Evolutionary conservation across 2,797 vertebrate genomes (phyloP), one percentile per base, ranked within the genome.

Genomic region (Lophotriccus pileatus): DNA sequence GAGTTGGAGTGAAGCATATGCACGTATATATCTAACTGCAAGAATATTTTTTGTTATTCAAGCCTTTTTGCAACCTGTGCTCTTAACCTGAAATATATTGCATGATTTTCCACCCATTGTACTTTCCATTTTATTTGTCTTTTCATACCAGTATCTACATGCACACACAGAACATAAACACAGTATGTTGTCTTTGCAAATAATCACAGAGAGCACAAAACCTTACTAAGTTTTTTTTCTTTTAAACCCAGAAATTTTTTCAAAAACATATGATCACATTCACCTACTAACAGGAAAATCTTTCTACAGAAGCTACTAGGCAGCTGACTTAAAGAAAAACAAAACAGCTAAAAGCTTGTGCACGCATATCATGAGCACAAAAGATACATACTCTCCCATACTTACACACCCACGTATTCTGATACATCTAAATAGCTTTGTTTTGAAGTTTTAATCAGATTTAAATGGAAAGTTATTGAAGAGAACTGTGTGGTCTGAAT

Each of bases 371-470:
- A 90, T 83, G 75, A 89, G 46, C n/a, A 76, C 24, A 89, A 90
- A 86, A 83, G 72, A 44, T 75, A 72, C 22, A 27, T 89, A 77
- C 11, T 78, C 53, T 80, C 39, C 56, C 46, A 83, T 91, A 67
- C 85, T 91, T 87, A 88, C 78, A 94, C 44, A 91, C 41, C 49
- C 84, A 85, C 10, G 0, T 66, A 91, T 68, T 14, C 79, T 53
- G 81, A 76, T 83, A 94, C 78, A 94, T 95, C 66, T 93, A 95
- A 73, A 63, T 77, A 95, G 88, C 91, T 97, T 95, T 95, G 95
- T 96, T 97, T 97, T 95, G 91, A 97, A 97, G 96, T 96, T 98
- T 95, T 96, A 96, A 97, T 97, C 92, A 94, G 92, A 85, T 93
- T 97, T 97, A 87, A 97, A 96, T 80, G 82, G 88, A 89, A 96